Evolutionary conservation across 2,797 vertebrate genomes (phyloP).

Genomic region (Labroides dimidiatus): DNA sequence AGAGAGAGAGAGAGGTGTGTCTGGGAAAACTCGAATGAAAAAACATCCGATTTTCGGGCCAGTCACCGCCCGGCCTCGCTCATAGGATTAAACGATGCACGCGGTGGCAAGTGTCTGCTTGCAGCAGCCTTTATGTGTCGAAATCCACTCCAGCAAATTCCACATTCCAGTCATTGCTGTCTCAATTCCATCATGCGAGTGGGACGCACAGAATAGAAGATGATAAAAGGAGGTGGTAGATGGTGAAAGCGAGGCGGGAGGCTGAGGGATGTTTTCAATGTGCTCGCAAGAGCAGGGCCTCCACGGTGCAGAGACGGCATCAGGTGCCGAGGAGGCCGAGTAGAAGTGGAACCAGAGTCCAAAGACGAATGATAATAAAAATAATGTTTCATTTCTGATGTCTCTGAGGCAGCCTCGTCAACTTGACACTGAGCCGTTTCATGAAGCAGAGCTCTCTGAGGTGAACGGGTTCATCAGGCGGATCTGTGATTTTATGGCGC

Average conservation of each 20-base stretch:
- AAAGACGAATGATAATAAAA: no score
- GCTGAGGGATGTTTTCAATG: no score
- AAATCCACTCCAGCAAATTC: constrained; percentile 69
- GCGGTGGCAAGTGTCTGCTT: constrained; percentile 77
- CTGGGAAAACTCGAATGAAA: constrained; percentile 76
- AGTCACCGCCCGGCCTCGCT: constrained; percentile 68
- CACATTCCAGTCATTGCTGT: constrained; percentile 79
- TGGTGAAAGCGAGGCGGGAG: no score
- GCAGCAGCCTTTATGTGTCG: constrained; percentile 71
- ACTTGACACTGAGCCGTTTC: background rate
- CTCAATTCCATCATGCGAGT: constrained; percentile 68
- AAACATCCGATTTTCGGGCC: constrained; percentile 81
- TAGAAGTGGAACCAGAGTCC: no score
- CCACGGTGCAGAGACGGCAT: no score
- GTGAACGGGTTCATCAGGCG: background rate
- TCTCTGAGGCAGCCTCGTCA: no score
- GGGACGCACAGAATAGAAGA: constrained; percentile 8
- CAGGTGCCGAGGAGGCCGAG: no score
- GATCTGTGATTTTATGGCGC: constrained; percentile 1
- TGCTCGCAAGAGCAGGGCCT: no score
- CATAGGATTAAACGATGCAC: constrained; percentile 66
- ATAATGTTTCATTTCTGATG: no score
- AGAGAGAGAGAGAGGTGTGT: constrained; percentile 70
- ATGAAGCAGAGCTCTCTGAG: background rate
- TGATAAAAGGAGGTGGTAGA: background rate